Base-by-base conservation (phyloP, 2,113 vertebrate species). In the Apodemus sylvaticus region DNA sequence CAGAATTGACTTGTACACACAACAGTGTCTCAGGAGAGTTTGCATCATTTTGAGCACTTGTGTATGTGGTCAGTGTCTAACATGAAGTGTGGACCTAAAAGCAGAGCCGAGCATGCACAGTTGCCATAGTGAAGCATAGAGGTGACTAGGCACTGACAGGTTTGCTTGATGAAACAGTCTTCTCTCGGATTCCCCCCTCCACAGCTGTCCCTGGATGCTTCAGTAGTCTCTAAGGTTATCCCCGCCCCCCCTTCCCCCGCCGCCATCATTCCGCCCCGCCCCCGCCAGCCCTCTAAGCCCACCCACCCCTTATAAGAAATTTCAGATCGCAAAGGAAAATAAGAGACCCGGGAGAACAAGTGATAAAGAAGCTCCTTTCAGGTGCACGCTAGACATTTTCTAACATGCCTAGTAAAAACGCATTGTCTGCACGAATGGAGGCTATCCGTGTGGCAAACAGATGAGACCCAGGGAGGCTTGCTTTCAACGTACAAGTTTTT, bases 21-120 rank as follows among this genome's bases (percentile, higher is more conserved):
- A 58, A 74, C 34, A 87, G 64, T 58, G 45, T 22, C 89, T 58
- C 24, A 0, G 74, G 77, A 31, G 76, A 94, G 53, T 55, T 22
- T 78, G 42, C 42, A 53, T 90, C 74, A 26, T 60, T 86, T 77
- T 81, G 45, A 91, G 60, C 42, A 85, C 53, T 53, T 95, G 66
- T 55, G 82, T 86, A 36, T 19, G 70, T 10, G 3, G 64, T 91
- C 71, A 83, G 45, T 94, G 93, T 95, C 85, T 95, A 82, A 82
- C 60, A 82, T 86, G 86, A 89, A 29, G 79, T 66, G 16, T 14
- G 70, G 73, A 92, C 83, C 71, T 51, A 85, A 87, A 81, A 90
- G 62, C 29, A 91, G 12, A 1, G 55, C 68, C 45, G 22, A 76
- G n/a, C 20, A 79, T 74, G 11, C 36, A 26, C 45, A 60, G 71